Percentiles rank a stretch among this genome's conserved stretches.
phyloP scores from a whole-genome alignment of 2,797 vertebrate species.

The Sebastes vulpes region DNA sequence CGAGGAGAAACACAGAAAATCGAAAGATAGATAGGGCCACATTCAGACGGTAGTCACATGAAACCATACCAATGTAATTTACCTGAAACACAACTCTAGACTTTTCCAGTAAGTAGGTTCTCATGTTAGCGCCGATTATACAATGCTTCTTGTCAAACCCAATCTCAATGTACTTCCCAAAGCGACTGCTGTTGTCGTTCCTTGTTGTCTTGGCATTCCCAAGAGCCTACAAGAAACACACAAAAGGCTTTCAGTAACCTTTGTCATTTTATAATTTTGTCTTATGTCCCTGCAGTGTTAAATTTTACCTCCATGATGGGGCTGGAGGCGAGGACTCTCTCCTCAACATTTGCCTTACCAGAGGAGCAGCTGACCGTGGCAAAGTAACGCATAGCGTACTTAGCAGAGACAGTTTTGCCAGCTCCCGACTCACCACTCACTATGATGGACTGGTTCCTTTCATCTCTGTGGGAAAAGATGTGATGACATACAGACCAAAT shows the following conservation, averaged over 20 bases:
- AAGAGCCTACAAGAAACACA: constrained; percentile 87
- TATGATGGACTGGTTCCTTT: constrained; percentile 96
- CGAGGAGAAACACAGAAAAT: not conserved
- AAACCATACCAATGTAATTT: constrained; percentile 29
- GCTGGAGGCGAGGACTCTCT: constrained; percentile 95
- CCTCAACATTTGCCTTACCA: constrained; percentile 91
- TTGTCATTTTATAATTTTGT: not conserved
- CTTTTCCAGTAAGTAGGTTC: constrained; percentile 97
- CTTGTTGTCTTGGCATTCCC: constrained; percentile 98
- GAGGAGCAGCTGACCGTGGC: constrained; percentile 95
- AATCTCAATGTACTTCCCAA: constrained; percentile 98
- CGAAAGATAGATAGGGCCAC: not conserved
- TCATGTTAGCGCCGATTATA: constrained; percentile 97
- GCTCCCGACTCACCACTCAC: constrained; percentile 99
- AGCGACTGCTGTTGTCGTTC: constrained; percentile 99
- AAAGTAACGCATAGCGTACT: constrained; percentile 98
- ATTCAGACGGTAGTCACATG: not conserved
- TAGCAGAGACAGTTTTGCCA: constrained; percentile 97
- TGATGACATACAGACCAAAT: not conserved
- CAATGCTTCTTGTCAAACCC: constrained; percentile 93
- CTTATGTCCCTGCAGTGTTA: not conserved
- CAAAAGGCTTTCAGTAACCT: not conserved
- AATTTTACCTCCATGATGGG: constrained; percentile 97
- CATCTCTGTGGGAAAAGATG: constrained; percentile 86
- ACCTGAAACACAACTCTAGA: constrained; percentile 99